Evolutionary conservation across 2,113 vertebrate genomes (phyloP).

Genomic region (Labeo rohita): DNA sequence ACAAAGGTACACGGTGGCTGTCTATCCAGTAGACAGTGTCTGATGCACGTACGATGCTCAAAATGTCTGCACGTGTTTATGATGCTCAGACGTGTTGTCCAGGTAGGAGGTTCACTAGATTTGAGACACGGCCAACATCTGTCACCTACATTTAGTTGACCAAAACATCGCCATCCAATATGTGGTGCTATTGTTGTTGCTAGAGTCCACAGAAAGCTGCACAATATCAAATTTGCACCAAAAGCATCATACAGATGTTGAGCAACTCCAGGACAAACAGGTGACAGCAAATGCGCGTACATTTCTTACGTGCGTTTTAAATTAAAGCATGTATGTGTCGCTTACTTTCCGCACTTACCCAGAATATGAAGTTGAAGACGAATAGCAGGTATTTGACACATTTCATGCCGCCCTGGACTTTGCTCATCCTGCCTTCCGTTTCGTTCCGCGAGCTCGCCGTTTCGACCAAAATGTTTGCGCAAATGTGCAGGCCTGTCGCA

Average conservation of each 20-base stretch:
- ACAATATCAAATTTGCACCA: neutral
- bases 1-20: neutral
- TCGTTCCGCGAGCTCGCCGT: constrained; percentile 12
- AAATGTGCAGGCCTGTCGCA: neutral
- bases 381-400: constrained; percentile 94
- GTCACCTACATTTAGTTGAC: neutral
- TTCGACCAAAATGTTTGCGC: constrained; percentile 18
- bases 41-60: neutral
- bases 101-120: neutral
- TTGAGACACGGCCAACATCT: neutral
- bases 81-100: neutral
- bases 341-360: constrained; percentile 78
- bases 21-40: neutral
- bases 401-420: constrained; percentile 86
- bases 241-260: neutral
- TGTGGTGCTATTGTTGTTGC: neutral
- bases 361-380: constrained; percentile 93
- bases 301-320: neutral
- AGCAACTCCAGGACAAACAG: neutral
- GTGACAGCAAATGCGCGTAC: neutral
- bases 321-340: neutral
- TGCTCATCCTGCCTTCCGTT: constrained; percentile 77
- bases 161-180: neutral
- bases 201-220: neutral
- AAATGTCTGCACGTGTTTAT: neutral